Evolutionary conservation across 2,888 invertebrate genomes (phyloP).

Genomic region (Lepidochrysops patricia): DNA sequence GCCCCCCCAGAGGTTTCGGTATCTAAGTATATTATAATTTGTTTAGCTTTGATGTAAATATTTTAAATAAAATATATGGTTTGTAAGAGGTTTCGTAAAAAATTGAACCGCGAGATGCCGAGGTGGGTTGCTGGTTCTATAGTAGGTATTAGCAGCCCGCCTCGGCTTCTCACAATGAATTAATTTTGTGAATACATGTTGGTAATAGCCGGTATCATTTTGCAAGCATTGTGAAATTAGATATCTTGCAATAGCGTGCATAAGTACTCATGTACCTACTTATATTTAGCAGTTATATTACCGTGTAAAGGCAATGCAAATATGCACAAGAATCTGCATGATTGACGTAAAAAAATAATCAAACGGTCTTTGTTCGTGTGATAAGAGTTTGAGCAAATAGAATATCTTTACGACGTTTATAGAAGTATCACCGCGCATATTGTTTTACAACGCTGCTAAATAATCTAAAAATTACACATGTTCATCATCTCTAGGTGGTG

Average conservation of each 20-base stretch:
- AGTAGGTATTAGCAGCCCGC: too few species aligned
- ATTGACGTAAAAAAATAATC: constrained; percentile 35
- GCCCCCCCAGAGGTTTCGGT: too few species aligned
- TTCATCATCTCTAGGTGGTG: not conserved
- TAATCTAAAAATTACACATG: not conserved
- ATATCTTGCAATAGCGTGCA: not conserved
- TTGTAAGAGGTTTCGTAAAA: too few species aligned
- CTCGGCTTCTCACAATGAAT: too few species aligned
- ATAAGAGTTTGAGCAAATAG: constrained; percentile 32
- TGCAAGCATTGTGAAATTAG: not conserved
- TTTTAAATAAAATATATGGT: too few species aligned
- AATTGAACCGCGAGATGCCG: too few species aligned
- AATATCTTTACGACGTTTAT: constrained; percentile 22
- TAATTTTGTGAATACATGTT: too few species aligned
- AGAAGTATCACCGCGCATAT: constrained; percentile 13
- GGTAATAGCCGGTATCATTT: too few species aligned
- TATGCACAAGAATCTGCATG: constrained; percentile 28
- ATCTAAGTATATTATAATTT: too few species aligned
- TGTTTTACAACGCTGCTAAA: constrained; percentile 24
- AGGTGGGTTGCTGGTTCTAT: too few species aligned
- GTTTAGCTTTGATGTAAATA: too few species aligned
- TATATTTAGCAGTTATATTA: not conserved
- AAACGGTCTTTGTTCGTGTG: constrained; percentile 25
- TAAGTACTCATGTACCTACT: not conserved
- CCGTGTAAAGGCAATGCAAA: constrained; percentile 15